Evolutionary conservation across 2,797 vertebrate genomes (phyloP).

Genomic region (Luscinia luscinia): DNA sequence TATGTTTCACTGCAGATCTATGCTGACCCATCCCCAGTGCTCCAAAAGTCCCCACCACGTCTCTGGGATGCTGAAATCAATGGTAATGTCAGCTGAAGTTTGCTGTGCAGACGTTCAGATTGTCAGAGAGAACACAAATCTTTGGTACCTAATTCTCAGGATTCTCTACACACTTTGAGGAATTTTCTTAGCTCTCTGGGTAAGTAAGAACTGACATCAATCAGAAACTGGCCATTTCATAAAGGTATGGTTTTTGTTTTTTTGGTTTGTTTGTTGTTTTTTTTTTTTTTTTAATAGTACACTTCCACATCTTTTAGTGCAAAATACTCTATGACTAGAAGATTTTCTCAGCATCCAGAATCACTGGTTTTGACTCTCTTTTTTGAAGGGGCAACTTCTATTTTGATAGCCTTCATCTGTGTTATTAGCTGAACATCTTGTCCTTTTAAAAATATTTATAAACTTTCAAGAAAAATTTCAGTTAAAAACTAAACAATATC

Average conservation of each 20-base stretch:
- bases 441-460: background rate
- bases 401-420: background rate
- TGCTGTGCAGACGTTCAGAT: background rate
- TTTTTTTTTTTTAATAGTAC: background rate
- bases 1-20: conserved; percentile 1
- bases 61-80: background rate
- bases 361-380: background rate
- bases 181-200: background rate
- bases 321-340: background rate
- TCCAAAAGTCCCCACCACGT: background rate
- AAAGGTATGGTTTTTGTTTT: background rate
- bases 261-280: no score
- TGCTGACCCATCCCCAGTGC: conserved; percentile 15
- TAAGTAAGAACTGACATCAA: background rate
- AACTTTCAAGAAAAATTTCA: background rate
- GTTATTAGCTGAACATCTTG: background rate
- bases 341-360: background rate
- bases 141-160: background rate
- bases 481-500: background rate
- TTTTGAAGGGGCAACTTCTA: background rate
- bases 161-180: background rate
- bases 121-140: background rate
- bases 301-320: background rate
- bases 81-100: background rate
- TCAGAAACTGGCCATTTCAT: background rate